Evolutionary conservation across 2,888 invertebrate species (phyloP).

Genomic region (Carcina quercana): DNA sequence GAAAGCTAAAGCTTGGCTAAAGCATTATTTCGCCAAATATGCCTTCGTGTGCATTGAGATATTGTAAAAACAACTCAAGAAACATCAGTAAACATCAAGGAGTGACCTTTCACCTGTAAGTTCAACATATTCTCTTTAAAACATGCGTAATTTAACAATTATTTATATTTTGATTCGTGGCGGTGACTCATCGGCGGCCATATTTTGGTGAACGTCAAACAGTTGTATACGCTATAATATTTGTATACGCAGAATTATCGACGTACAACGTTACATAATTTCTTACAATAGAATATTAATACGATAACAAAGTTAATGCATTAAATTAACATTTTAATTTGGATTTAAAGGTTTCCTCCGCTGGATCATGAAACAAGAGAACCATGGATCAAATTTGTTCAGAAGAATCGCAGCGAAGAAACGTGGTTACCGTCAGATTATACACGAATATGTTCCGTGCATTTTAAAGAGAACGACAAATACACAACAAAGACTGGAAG

Average conservation of each 20-base stretch:
- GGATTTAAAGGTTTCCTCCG: conserved; percentile 14
- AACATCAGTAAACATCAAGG: neutral
- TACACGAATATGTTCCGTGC: conserved; percentile 18
- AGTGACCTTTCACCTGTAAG: neutral
- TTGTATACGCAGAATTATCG: neutral
- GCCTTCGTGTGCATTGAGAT: neutral
- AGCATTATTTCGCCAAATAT: too few relatives aligned
- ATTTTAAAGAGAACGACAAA: conserved; percentile 16
- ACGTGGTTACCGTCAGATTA: conserved; percentile 18
- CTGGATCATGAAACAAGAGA: conserved; percentile 15
- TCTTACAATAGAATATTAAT: neutral
- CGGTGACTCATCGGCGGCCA: neutral
- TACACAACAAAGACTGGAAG: conserved; percentile 10
- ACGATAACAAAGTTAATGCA: neutral
- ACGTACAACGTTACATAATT: neutral
- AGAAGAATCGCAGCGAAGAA: conserved; percentile 20
- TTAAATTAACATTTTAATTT: neutral
- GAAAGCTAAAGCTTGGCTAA: too few relatives aligned
- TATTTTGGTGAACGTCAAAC: neutral
- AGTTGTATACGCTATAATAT: neutral
- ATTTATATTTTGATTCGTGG: neutral
- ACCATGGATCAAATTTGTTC: conserved; percentile 22
- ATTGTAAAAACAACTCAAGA: neutral
- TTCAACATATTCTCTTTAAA: neutral
- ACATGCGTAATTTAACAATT: neutral